phyloP scores from a whole-genome alignment of 2,113 vertebrate genomes.

The Melospiza georgiana region DNA sequence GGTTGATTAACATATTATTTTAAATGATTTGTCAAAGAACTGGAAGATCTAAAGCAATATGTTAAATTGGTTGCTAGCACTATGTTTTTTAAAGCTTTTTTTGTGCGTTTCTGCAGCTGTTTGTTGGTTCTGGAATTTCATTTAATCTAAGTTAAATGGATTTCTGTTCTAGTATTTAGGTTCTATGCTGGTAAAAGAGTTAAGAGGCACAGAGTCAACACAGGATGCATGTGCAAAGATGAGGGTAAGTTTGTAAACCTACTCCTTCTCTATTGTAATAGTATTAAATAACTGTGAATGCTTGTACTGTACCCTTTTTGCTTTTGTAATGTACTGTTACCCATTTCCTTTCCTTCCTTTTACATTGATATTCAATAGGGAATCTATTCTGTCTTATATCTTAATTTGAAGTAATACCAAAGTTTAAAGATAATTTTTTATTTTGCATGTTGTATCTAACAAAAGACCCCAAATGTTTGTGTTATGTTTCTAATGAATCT shows the following conservation, averaged over 20 bases:
- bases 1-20: neutral
- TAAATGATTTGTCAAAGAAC: neutral
- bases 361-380: neutral
- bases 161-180: slow-evolving; percentile 91
- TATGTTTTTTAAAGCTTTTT: neutral
- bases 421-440: neutral
- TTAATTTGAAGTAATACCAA: neutral
- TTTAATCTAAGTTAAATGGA: neutral
- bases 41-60: neutral
- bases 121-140: neutral
- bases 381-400: neutral
- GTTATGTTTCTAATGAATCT: neutral
- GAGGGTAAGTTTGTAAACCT: slow-evolving; percentile 85
- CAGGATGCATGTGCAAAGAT: slow-evolving; percentile 99
- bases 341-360: slow-evolving; percentile 8
- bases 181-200: slow-evolving; percentile 98
- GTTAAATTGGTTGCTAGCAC: neutral
- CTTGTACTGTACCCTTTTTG: slow-evolving; percentile 18
- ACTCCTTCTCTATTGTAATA: neutral
- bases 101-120: neutral
- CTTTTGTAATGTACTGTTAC: neutral
- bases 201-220: slow-evolving; percentile 97
- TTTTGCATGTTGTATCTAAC: neutral
- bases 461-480: neutral
- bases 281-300: neutral